These are phyloP conservation scores for Clavelina lepadiformis DNA, from an alignment of 23 tunicate genomes.

Conservation along the genomic window DNA sequence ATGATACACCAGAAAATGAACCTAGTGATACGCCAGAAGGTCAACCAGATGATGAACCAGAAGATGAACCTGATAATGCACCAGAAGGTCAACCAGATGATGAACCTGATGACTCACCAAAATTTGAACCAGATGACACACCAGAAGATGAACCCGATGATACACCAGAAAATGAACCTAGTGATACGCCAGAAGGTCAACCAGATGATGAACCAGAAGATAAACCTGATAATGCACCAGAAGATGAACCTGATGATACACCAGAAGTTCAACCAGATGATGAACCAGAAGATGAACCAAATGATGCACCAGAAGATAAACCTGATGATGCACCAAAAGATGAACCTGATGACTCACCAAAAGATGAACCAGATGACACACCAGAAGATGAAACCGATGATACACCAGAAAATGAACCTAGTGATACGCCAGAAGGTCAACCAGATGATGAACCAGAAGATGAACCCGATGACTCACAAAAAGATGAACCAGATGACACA, in stretches of 20 bases:
- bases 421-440: no score
- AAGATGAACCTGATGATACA: conserved; percentile 2
- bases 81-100: conserved; percentile 3
- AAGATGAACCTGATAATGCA: conserved; percentile 4
- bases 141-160: conserved; percentile 6
- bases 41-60: conserved; percentile 1
- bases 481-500: no score
- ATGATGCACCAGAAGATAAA: conserved; percentile 11
- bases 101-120: conserved; percentile 2
- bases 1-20: conserved; percentile 15
- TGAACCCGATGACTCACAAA: no score
- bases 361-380: conserved; percentile 1
- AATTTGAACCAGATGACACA: not conserved
- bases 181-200: not conserved
- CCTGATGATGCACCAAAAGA: conserved; percentile 14
- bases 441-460: no score
- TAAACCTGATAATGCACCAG: conserved; percentile 15
- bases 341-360: conserved; percentile 1
- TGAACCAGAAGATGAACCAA: conserved; percentile 4
- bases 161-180: conserved; percentile 9
- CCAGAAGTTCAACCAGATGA: conserved; percentile 11
- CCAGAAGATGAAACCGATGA: conserved; percentile 5
- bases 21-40: no score
- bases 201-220: conserved; percentile 18
- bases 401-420: no score